Evolutionary conservation across 2,888 invertebrate species (phyloP).

Genomic region (Aphrophora alni): DNA sequence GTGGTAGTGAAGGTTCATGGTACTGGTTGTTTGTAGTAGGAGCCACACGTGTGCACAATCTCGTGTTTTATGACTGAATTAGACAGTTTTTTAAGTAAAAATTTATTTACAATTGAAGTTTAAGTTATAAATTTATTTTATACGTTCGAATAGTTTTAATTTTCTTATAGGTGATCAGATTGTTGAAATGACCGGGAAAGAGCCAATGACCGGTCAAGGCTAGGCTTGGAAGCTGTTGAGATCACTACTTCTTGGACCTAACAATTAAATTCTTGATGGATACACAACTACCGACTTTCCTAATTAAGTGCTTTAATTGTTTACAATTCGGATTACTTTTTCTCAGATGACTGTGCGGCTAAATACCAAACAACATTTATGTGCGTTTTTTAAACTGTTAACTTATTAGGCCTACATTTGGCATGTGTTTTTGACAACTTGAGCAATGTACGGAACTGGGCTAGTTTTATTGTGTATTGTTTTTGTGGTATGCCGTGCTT

Average conservation of each 20-base stretch:
- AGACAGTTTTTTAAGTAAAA: background rate
- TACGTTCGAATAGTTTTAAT: background rate
- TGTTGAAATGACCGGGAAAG: background rate
- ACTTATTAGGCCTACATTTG: background rate
- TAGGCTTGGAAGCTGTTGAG: background rate
- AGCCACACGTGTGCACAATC: background rate
- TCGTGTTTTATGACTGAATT: background rate
- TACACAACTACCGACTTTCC: background rate
- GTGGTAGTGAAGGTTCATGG: background rate
- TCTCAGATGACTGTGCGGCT: background rate
- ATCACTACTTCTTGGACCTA: background rate
- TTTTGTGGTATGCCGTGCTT: background rate
- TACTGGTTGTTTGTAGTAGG: background rate
- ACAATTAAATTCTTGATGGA: background rate
- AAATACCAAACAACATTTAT: background rate
- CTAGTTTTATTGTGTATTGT: background rate
- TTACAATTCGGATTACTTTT: background rate
- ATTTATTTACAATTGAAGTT: background rate
- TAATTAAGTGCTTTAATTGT: background rate
- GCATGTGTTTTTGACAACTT: background rate
- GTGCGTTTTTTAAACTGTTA: background rate
- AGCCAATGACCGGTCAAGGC: constrained; percentile 4
- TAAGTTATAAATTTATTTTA: background rate
- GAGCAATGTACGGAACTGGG: background rate
- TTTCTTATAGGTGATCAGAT: background rate